Evolutionary conservation across 2,797 vertebrate genomes (phyloP).

Genomic region (Peromyscus attwateri): DNA sequence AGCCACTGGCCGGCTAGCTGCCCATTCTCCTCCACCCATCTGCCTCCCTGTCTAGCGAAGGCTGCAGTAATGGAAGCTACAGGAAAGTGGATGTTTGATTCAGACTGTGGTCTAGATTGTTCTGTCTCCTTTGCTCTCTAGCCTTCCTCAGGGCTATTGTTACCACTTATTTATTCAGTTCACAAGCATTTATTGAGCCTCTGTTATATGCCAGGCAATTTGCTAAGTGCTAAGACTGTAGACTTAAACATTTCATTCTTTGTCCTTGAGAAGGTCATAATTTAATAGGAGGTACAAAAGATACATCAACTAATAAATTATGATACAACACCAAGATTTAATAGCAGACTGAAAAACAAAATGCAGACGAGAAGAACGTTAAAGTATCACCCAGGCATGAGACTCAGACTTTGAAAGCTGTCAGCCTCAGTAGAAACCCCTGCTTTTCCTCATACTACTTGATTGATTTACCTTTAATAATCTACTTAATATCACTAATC

Average conservation of each 20-base stretch:
- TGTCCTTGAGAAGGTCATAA: conserved; percentile 67
- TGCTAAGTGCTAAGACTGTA: conserved; percentile 74
- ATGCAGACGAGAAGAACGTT: neutral
- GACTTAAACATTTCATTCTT: conserved; percentile 41
- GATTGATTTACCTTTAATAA: conserved; percentile 45
- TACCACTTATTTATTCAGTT: conserved; percentile 65
- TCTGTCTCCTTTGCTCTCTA: conserved; percentile 60
- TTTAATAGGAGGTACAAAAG: neutral
- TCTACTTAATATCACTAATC: neutral
- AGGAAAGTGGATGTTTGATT: conserved; percentile 60
- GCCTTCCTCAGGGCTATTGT: conserved; percentile 26
- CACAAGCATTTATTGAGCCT: conserved; percentile 58
- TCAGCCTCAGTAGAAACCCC: neutral
- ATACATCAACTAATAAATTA: conserved; percentile 62
- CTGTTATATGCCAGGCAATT: conserved; percentile 68
- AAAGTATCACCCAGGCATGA: neutral
- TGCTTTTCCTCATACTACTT: neutral
- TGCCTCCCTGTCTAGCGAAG: conserved; percentile 86
- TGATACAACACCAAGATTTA: neutral
- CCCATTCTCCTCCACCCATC: conserved; percentile 89
- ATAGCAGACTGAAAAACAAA: conserved; percentile 57
- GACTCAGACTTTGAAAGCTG: neutral
- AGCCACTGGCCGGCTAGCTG: conserved; percentile 88
- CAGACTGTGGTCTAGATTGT: conserved; percentile 7
- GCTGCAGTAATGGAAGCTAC: conserved; percentile 76